Percentiles rank a stretch among this genome's conserved stretches.
phyloP scores from a whole-genome alignment of 1,140 invertebrate species.

The Arion vulgaris region DNA sequence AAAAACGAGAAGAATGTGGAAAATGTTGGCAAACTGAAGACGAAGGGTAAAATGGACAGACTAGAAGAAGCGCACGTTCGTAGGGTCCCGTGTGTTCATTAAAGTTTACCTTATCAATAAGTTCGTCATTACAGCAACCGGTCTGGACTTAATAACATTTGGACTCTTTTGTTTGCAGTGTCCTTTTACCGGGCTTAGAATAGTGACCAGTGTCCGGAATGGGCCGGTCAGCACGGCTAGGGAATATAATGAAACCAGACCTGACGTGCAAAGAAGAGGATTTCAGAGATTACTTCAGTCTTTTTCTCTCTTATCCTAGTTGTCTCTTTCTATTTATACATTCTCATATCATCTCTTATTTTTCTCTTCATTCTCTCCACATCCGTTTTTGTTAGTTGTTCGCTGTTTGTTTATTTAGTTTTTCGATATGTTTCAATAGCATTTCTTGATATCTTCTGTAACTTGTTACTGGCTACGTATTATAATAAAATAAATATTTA shows the following conservation, averaged over 20 bases:
- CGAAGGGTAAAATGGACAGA: background rate
- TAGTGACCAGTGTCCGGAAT: constrained; percentile 29
- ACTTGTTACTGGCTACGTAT: no score
- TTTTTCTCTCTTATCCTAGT: background rate
- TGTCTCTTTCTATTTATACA: background rate
- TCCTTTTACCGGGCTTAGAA: constrained; percentile 17
- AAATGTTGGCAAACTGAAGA: background rate
- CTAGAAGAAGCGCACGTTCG: constrained; percentile 1
- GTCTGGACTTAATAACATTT: constrained; percentile 2
- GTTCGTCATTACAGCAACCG: constrained; percentile 14
- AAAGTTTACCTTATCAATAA: constrained; percentile 34
- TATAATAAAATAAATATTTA: no score
- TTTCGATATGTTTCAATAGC: no score
- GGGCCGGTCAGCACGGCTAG: constrained; percentile 5
- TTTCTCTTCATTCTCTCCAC: no score
- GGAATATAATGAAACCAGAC: constrained; percentile 28
- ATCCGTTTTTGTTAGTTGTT: no score
- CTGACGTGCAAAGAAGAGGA: background rate
- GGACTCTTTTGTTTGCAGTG: constrained; percentile 26
- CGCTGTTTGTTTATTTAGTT: no score
- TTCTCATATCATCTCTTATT: background rate
- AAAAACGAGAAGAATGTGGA: background rate
- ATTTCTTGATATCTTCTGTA: no score
- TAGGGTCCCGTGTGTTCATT: background rate
- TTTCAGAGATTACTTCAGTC: background rate